Conservation (phyloP, 2,113 vertebrate species). For the Crotophaga sulcirostris region DNA sequence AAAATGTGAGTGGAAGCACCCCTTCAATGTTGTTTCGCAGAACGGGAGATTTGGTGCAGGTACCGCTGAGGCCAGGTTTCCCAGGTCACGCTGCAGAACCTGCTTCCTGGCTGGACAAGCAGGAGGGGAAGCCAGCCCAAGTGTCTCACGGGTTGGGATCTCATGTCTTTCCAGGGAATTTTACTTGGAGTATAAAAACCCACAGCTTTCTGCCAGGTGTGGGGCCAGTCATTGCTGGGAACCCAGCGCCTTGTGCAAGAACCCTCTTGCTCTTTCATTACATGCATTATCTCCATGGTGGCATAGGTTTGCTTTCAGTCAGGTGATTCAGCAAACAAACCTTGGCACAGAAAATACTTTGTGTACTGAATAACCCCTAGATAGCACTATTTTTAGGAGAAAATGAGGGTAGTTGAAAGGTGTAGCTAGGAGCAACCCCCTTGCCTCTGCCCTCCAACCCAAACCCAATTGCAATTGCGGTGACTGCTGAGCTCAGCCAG, state of each 20-base stretch:
- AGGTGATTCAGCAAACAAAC: not conserved
- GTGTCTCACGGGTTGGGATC: accelerated
- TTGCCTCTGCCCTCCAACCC: not conserved
- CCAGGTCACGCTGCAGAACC: not conserved
- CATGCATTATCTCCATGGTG: not conserved
- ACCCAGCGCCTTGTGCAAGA: not conserved
- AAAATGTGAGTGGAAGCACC: not conserved
- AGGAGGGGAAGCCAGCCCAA: not conserved
- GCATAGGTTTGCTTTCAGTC: not conserved
- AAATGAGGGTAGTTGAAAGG: not conserved
- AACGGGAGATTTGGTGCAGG: not conserved
- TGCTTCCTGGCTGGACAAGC: not conserved
- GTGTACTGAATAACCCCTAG: not conserved
- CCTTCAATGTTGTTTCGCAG: not conserved
- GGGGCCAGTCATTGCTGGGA: accelerated
- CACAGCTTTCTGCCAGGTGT: not conserved
- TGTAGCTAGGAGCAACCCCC: not conserved
- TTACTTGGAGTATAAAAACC: not conserved
- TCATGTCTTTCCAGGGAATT: not conserved
- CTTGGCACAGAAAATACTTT: not conserved
- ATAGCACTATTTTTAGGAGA: not conserved
- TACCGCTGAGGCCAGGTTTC: accelerated
- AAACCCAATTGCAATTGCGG: not conserved
- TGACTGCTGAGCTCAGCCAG: not conserved
- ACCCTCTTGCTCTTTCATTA: not conserved